A percentile compares a stretch with the other conserved stretches of the same genome.
Evolutionary conservation across 2,113 vertebrate genomes (phyloP).

Genomic region (Petaurus breviceps): DNA sequence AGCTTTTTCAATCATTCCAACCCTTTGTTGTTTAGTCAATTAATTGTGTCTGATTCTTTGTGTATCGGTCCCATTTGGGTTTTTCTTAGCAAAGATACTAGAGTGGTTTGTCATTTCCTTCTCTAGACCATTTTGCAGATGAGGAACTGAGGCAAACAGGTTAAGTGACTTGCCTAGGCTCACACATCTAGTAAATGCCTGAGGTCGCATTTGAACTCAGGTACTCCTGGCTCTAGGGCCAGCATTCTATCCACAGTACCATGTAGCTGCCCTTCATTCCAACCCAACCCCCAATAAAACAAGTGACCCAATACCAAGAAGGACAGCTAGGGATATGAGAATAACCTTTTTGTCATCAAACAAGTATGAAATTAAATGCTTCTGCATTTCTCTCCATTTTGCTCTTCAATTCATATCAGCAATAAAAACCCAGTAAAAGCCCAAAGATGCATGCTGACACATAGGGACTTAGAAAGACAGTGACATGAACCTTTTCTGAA

Average conservation of each 20-base stretch:
- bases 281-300: background rate
- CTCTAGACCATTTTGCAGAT: background rate
- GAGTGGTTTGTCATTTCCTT: background rate
- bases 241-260: background rate
- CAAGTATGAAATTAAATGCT: slow-evolving; percentile 25
- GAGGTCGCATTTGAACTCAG: background rate
- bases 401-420: background rate
- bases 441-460: slow-evolving; percentile 19
- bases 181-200: background rate
- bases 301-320: background rate
- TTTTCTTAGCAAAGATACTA: background rate
- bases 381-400: slow-evolving; percentile 57
- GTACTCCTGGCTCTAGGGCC: background rate
- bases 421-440: slow-evolving; percentile 53
- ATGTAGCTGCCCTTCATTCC: background rate
- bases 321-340: background rate
- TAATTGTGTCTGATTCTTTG: background rate
- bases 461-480: slow-evolving; percentile 10
- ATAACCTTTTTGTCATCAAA: slow-evolving; percentile 62
- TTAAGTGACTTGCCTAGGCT: background rate
- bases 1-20: background rate
- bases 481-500: slow-evolving; percentile 42
- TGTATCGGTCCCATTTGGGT: background rate
- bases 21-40: background rate
- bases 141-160: background rate